A percentile compares a stretch with the other conserved stretches of the same genome.
phyloP scores from a whole-genome alignment of 2,888 invertebrate species.

The Dysmachus trigonus region DNA sequence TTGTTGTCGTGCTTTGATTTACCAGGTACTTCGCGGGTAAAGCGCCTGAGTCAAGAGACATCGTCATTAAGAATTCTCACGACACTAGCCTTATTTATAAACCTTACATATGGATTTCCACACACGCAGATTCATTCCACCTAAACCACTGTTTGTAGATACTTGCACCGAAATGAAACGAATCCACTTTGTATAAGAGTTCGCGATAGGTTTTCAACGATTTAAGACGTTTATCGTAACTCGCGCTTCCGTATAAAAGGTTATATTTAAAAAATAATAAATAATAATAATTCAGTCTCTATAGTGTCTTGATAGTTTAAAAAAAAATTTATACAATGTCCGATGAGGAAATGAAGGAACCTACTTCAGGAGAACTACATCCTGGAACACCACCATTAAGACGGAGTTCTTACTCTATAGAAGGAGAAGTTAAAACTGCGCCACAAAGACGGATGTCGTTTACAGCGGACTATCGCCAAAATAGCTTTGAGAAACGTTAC shows the following conservation, averaged over 20 bases:
- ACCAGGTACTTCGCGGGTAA: conserved; percentile 14
- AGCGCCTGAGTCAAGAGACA: not conserved
- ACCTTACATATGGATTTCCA: not conserved
- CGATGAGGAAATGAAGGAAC: not conserved
- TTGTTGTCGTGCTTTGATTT: not conserved
- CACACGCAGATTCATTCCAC: conserved; percentile 9
- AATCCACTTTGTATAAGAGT: not conserved
- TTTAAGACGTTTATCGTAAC: not conserved
- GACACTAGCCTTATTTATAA: not conserved
- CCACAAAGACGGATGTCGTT: not conserved
- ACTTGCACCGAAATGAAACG: not conserved
- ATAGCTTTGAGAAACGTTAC: conserved; percentile 63
- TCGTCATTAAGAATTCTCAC: conserved; percentile 11
- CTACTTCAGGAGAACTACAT: not conserved
- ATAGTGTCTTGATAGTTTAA: not conserved
- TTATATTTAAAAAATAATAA: not conserved
- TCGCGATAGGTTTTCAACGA: not conserved
- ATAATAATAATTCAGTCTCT: not conserved
- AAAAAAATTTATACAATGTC: not conserved
- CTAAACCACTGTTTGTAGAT: not conserved
- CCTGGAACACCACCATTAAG: not conserved
- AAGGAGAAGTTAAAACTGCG: not conserved
- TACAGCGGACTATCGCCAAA: conserved; percentile 54
- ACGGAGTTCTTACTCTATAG: not conserved
- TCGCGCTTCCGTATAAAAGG: not conserved